Percentiles rank a stretch among this genome's conserved stretches.
Evolutionary conservation across 2,797 vertebrate genomes (phyloP).

Genomic region (Microctenopoma stevenorrisi): DNA sequence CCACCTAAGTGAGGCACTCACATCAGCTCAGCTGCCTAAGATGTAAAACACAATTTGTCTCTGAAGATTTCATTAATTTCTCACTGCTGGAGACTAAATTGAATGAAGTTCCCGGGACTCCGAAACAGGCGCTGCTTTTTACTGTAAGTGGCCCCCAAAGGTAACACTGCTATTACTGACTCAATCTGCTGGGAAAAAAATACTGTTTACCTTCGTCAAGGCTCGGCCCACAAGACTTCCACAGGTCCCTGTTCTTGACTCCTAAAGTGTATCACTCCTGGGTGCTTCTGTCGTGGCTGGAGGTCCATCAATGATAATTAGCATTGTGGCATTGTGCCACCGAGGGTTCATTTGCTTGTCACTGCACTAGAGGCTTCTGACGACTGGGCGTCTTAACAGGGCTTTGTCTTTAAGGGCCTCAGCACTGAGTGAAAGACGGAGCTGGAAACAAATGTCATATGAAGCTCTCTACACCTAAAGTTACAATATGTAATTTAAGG

Average conservation of each 20-base stretch:
- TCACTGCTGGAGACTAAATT: conserved; percentile 66
- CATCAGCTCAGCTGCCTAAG: conserved; percentile 48
- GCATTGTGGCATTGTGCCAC: conserved; percentile 16
- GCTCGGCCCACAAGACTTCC: conserved; percentile 37
- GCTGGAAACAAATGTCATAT: too few relatives aligned
- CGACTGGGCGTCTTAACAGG: too few relatives aligned
- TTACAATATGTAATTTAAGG: too few relatives aligned
- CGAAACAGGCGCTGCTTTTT: conserved; percentile 32
- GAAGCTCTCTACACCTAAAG: too few relatives aligned
- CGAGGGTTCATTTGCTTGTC: conserved; percentile 41
- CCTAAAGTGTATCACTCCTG: conserved; percentile 46
- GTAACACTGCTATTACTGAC: conserved; percentile 63
- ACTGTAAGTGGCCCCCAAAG: conserved; percentile 70
- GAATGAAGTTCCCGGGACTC: conserved; percentile 55
- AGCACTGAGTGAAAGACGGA: too few relatives aligned
- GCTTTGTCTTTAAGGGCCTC: too few relatives aligned
- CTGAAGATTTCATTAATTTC: conserved; percentile 75
- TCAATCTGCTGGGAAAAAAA: conserved; percentile 58
- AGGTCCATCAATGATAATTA: conserved; percentile 43
- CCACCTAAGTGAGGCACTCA: conserved; percentile 46
- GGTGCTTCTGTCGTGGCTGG: conserved; percentile 21
- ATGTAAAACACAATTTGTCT: conserved; percentile 68
- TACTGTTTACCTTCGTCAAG: conserved; percentile 56
- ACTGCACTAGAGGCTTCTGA: conserved; percentile 19
- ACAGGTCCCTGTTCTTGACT: conserved; percentile 47